Conservation (phyloP, 2,888 invertebrate genomes). For the Euzophera pinguis region DNA sequence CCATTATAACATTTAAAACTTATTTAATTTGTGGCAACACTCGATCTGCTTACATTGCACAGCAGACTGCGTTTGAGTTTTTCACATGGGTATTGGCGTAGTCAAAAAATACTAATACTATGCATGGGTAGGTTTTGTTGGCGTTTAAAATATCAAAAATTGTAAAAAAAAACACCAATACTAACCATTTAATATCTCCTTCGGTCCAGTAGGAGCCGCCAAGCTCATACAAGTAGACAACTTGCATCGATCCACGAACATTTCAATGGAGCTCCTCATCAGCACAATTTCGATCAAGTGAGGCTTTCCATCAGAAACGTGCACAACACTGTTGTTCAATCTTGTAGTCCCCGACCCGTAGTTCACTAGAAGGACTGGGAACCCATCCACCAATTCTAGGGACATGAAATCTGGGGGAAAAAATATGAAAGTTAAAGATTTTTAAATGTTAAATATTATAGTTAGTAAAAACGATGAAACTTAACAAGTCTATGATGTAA, state of each 20-base stretch:
- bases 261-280: constrained; percentile 82
- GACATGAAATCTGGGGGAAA: constrained; percentile 89
- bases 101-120: too few species aligned
- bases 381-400: constrained; percentile 91
- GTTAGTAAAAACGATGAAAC: too few species aligned
- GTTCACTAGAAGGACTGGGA: constrained; percentile 89
- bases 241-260: constrained; percentile 88
- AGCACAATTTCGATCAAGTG: constrained; percentile 92
- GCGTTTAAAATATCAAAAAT: not conserved
- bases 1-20: too few species aligned
- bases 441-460: too few species aligned
- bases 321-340: constrained; percentile 84
- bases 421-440: too few species aligned
- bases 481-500: too few species aligned
- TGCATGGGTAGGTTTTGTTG: too few species aligned
- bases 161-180: not conserved
- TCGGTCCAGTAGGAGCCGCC: constrained; percentile 84
- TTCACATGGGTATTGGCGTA: too few species aligned
- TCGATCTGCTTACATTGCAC: too few species aligned
- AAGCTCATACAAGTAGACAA: constrained; percentile 85
- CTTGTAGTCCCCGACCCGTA: constrained; percentile 91
- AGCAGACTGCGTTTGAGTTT: too few species aligned
- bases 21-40: too few species aligned
- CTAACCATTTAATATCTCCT: constrained; percentile 84
- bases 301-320: constrained; percentile 90